These are phyloP conservation scores for Stegodyphus mimosarum DNA, from an alignment of 1,140 invertebrate genomes.

Conservation along the genomic window DNA sequence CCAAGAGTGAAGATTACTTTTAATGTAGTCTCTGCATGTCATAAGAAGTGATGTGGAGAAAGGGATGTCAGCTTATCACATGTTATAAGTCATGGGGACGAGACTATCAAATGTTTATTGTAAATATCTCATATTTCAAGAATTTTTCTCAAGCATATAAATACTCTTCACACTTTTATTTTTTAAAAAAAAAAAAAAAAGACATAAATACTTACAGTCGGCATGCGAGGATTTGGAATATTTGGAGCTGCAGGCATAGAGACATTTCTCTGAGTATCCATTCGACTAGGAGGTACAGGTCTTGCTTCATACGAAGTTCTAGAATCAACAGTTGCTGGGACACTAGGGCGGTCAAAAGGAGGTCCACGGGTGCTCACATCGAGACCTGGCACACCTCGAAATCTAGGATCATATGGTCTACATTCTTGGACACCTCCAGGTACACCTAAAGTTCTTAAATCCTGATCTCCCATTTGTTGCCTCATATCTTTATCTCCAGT, in stretches of 20 bases:
- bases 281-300: background rate
- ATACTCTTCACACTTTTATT: too few relatives aligned
- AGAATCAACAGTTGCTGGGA: background rate
- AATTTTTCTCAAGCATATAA: too few relatives aligned
- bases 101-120: too few relatives aligned
- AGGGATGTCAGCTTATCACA: too few relatives aligned
- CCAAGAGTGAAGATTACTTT: too few relatives aligned
- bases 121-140: too few relatives aligned
- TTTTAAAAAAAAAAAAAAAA: background rate
- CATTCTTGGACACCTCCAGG: background rate
- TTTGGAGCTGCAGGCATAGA: background rate
- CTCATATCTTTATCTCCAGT: constrained; percentile 63
- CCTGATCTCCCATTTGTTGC: constrained; percentile 63
- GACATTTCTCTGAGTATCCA: background rate
- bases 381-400: background rate
- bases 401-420: constrained; percentile 24
- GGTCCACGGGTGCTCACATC: background rate
- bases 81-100: too few relatives aligned
- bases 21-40: too few relatives aligned
- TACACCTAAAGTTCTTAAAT: constrained; percentile 51
- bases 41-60: too few relatives aligned
- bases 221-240: background rate
- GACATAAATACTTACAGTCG: background rate
- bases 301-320: background rate
- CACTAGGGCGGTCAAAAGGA: constrained; percentile 4